These are phyloP conservation scores for Picathartes gymnocephalus DNA, from an alignment of 2,113 vertebrate genomes.

Conservation along the genomic window DNA sequence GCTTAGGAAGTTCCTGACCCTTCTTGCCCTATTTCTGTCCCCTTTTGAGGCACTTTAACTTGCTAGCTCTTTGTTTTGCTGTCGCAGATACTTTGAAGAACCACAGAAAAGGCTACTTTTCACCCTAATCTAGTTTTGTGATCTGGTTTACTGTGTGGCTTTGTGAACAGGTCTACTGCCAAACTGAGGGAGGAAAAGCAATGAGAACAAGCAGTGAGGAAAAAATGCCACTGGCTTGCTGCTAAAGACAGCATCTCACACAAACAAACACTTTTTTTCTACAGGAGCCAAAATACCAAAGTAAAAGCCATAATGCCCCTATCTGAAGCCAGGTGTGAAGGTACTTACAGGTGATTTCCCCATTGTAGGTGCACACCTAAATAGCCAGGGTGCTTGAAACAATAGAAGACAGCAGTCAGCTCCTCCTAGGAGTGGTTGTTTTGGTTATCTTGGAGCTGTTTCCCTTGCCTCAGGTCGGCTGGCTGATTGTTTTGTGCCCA, in stretches of 20 bases:
- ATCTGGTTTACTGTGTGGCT: conserved; percentile 5
- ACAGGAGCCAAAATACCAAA: not conserved
- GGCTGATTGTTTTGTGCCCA: not conserved
- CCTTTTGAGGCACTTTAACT: not conserved
- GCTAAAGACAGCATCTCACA: not conserved
- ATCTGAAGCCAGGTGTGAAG: not conserved
- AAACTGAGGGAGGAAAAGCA: not conserved
- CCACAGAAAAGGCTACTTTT: not conserved
- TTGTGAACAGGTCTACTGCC: not conserved
- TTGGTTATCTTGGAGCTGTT: not conserved
- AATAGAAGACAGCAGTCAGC: not conserved
- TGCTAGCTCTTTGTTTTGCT: not conserved
- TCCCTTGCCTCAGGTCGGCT: not conserved
- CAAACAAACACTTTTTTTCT: not conserved
- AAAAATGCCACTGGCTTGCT: not conserved
- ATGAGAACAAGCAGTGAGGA: not conserved
- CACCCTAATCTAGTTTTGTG: not conserved
- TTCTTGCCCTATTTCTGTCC: not conserved
- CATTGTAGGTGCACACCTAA: not conserved
- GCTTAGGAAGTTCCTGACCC: not conserved
- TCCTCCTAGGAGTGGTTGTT: not conserved
- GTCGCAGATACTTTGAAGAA: not conserved
- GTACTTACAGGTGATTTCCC: not conserved
- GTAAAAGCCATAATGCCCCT: not conserved
- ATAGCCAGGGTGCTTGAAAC: not conserved